These are phyloP conservation scores for Papilio xuthus DNA, from an alignment of 1,140 invertebrate species.

Conservation along the genomic window DNA sequence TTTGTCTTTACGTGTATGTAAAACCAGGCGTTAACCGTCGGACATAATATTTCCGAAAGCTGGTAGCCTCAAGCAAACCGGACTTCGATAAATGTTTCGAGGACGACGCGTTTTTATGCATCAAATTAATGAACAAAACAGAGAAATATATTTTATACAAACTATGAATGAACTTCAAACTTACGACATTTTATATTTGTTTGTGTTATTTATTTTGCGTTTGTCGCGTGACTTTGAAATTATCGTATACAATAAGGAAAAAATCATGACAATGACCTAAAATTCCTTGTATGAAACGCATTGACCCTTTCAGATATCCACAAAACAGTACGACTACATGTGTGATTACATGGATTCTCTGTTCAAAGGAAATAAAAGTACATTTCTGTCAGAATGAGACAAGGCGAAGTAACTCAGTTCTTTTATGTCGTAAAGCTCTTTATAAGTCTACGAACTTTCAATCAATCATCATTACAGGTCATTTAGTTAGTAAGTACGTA, in stretches of 20 bases:
- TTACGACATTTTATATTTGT: slow-evolving; percentile 18
- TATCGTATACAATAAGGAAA: background rate
- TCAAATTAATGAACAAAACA: slow-evolving; percentile 33
- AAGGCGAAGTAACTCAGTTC: too few relatives aligned
- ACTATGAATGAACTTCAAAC: slow-evolving; percentile 25
- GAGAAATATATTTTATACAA: slow-evolving; percentile 17
- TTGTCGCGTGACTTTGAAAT: background rate
- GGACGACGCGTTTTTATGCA: slow-evolving; percentile 33
- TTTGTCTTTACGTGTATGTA: background rate
- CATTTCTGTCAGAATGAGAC: too few relatives aligned
- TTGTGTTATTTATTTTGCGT: slow-evolving; percentile 11
- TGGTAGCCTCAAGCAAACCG: slow-evolving; percentile 31
- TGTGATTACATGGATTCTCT: background rate
- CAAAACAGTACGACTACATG: background rate
- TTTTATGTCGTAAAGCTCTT: too few relatives aligned
- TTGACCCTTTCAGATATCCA: background rate
- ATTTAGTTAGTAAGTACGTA: too few relatives aligned
- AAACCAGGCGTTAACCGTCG: background rate
- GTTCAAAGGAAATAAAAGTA: too few relatives aligned
- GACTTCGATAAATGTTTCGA: slow-evolving; percentile 35
- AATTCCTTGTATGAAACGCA: background rate
- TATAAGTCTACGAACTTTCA: too few relatives aligned
- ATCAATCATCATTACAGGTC: too few relatives aligned
- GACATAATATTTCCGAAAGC: slow-evolving; percentile 31
- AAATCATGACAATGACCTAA: slow-evolving; percentile 1